Evolutionary conservation across 2,797 vertebrate genomes (phyloP).

Genomic region (Cercopithecus mitis): DNA sequence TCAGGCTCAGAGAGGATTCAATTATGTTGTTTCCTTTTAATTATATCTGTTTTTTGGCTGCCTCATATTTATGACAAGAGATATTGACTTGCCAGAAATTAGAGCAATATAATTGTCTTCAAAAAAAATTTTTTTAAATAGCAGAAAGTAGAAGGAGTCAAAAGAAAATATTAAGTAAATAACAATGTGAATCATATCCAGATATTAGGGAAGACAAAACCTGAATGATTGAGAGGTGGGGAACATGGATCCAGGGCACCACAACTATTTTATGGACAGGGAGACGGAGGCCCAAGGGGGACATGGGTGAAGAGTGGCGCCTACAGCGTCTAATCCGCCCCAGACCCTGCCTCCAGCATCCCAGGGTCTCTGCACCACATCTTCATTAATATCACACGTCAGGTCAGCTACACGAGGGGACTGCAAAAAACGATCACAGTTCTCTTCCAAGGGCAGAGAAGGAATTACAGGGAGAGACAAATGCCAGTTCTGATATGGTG

Average conservation of each 20-base stretch:
- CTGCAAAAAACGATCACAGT: neutral
- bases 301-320: neutral
- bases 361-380: accelerated
- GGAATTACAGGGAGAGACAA: neutral
- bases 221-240: neutral
- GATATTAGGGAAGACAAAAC: neutral
- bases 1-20: neutral
- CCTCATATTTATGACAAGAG: neutral
- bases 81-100: neutral
- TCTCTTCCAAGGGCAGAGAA: neutral
- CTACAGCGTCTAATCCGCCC: accelerated
- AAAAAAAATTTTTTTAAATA: neutral
- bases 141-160: neutral
- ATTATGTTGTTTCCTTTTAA: neutral
- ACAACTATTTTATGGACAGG: neutral
- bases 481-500: neutral
- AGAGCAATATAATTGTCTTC: neutral
- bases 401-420: neutral
- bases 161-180: neutral
- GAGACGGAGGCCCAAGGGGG: accelerated
- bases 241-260: too few species aligned
- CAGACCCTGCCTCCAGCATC: neutral
- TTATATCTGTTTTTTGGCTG: neutral
- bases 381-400: neutral
- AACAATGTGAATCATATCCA: neutral